Base-by-base conservation (phyloP, 2,797 vertebrate genomes). In the Nyctibius grandis region DNA sequence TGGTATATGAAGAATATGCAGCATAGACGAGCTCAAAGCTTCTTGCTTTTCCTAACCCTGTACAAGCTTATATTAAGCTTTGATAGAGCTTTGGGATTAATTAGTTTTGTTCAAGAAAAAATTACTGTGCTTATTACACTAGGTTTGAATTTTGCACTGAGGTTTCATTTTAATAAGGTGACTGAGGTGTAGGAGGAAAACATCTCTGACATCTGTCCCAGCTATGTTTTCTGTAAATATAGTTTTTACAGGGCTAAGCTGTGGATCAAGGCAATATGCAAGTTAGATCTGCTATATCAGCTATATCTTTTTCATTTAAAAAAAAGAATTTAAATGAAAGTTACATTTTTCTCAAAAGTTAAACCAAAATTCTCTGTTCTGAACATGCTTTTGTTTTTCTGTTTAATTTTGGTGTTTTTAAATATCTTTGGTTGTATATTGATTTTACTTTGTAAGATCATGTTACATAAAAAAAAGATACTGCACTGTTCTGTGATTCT, bases 41-140 rank as follows among this genome's bases (percentile, higher is more conserved):
- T 72, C 56, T 88, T 96, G 47, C 20, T 54, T 92, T 89, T 85
- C 25, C 57, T 51, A 33, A 44, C 20, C 4, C 21, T 73, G 7
- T 47, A 15, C 16, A 65, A 61, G 21, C 9, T 56, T 91, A 57
- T 72, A 10, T 54, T 77, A 45, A 57, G 61, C 65, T 93, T 85
- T 69, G 47, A 11, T 19, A 91, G 53, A 68, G 57, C 75, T 87
- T 76, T 92, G 90, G 70, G 91, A 89, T 91, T 93, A 93, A 95
- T 95, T 93, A 91, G 29, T 94, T 87, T 90, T 67, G 70, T 73
- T 88, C 3, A 22, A 50, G 60, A 73, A 45, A 83, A 92, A 86
- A 53, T 2, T 18, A 57, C n/a, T 82, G 3, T 16, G 23, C 38
- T 85, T 95, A 57, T 59, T 94, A 48, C 6, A 44, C 40, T 63